Evolutionary conservation across 2,113 vertebrate species (phyloP).

Genomic region (Zingel zingel): DNA sequence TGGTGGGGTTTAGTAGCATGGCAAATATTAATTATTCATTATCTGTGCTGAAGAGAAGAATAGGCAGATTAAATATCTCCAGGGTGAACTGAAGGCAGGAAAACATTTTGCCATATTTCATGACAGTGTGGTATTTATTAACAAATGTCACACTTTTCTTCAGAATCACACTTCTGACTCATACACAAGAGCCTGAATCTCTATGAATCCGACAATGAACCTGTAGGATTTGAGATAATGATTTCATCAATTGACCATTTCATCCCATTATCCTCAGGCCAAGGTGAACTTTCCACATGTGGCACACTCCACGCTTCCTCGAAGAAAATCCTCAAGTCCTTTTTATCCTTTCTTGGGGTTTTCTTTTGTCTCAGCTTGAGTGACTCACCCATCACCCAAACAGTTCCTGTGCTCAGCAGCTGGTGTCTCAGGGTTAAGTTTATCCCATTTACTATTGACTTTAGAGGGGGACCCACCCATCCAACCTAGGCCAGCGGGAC

Average conservation of each 20-base stretch:
- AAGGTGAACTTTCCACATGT: slow-evolving; percentile 69
- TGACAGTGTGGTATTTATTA: slow-evolving; percentile 16
- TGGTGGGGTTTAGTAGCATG: slow-evolving; percentile 46
- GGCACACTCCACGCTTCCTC: slow-evolving; percentile 38
- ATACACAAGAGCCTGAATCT: background rate
- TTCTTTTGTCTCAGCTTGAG: slow-evolving; percentile 60
- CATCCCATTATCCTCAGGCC: slow-evolving; percentile 74
- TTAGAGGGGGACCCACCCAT: slow-evolving; percentile 26
- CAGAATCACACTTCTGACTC: slow-evolving; percentile 6
- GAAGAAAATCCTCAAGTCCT: slow-evolving; percentile 39
- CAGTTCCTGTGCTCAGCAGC: slow-evolving; percentile 46
- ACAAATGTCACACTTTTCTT: background rate
- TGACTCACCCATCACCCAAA: slow-evolving; percentile 50
- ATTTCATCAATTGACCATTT: slow-evolving; percentile 65
- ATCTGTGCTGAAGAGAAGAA: slow-evolving; percentile 53
- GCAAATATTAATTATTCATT: slow-evolving; percentile 71
- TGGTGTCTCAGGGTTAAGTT: slow-evolving; percentile 57
- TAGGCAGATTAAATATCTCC: slow-evolving; percentile 66
- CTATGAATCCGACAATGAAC: slow-evolving; percentile 27
- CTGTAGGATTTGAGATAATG: slow-evolving; percentile 53
- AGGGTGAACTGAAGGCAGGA: slow-evolving; percentile 39
- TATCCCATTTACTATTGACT: slow-evolving; percentile 63
- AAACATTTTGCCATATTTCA: slow-evolving; percentile 25
- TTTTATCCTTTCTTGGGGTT: slow-evolving; percentile 47
- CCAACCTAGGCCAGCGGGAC: slow-evolving; percentile 26